Evolutionary conservation across 2,113 vertebrate species (phyloP).

Genomic region (Eidolon helvum): DNA sequence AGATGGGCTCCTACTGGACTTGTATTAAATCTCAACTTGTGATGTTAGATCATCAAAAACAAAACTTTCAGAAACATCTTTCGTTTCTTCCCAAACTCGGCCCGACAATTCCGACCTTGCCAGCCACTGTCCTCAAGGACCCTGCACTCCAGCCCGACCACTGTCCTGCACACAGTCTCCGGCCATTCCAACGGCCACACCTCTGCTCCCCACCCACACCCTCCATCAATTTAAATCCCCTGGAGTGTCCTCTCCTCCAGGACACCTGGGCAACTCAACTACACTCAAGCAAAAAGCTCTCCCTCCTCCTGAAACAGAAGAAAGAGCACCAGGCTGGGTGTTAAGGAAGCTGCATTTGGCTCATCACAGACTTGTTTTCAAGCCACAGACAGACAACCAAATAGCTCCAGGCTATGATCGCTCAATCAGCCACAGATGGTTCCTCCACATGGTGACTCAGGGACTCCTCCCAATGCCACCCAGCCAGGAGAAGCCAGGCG

Average conservation of each 20-base stretch:
- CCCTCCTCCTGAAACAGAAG: background rate
- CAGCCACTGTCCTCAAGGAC: background rate
- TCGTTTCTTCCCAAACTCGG: background rate
- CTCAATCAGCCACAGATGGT: slow-evolving; percentile 31
- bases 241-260: background rate
- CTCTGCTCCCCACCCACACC: no score
- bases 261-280: no score
- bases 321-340: background rate
- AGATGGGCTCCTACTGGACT: background rate
- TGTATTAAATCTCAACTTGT: background rate
- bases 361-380: background rate
- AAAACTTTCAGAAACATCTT: background rate
- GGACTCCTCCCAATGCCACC: background rate
- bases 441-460: background rate
- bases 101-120: background rate
- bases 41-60: background rate
- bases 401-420: slow-evolving; percentile 1
- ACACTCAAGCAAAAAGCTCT: background rate
- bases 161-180: background rate
- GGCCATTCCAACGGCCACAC: background rate
- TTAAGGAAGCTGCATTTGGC: background rate
- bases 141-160: background rate
- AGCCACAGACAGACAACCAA: slow-evolving; percentile 48
- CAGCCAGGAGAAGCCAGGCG: background rate
- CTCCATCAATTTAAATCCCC: background rate